Percentiles rank a stretch among this genome's conserved stretches.
These are phyloP conservation scores for Channa striata DNA, from an alignment of 2,797 vertebrate genomes.

Conservation along the genomic window DNA sequence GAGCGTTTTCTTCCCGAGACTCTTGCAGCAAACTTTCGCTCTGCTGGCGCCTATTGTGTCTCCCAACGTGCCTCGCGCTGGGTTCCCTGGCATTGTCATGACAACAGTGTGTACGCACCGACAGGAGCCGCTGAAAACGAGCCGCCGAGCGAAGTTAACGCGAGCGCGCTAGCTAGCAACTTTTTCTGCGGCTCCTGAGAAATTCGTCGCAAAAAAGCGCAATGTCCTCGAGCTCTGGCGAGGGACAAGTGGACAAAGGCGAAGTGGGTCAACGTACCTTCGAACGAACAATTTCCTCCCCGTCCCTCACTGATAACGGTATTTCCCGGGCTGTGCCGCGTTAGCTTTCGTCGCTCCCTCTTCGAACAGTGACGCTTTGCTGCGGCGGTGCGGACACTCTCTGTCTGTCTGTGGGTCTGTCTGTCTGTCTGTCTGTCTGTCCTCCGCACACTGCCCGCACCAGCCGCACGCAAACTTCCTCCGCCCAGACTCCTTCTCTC, in stretches of 20 bases:
- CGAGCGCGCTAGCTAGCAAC: constrained; percentile 34
- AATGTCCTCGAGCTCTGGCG: not conserved
- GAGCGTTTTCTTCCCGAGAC: not conserved
- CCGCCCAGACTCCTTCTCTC: constrained; percentile 71
- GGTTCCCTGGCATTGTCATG: constrained; percentile 83
- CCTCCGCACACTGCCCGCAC: not conserved
- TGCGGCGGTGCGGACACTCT: not conserved
- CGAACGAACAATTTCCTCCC: constrained; percentile 46
- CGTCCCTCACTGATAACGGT: constrained; percentile 13
- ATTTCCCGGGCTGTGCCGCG: constrained; percentile 2
- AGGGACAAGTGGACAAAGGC: constrained; percentile 57
- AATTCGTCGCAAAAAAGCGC: constrained; percentile 1
- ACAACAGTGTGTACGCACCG: constrained; percentile 80
- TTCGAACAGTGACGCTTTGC: constrained; percentile 10
- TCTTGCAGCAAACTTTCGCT: constrained; percentile 23
- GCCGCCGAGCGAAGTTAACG: constrained; percentile 40
- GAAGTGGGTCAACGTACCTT: constrained; percentile 68
- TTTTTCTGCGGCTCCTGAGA: constrained; percentile 2
- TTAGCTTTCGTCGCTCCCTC: constrained; percentile 6
- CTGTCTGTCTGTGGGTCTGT: too few relatives aligned
- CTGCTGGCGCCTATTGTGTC: constrained; percentile 71
- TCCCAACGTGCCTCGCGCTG: constrained; percentile 73
- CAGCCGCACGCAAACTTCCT: constrained; percentile 42
- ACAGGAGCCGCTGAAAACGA: constrained; percentile 70
- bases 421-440: too few relatives aligned